phyloP scores from a whole-genome alignment of 2,797 vertebrate species.

The Parambassis ranga region DNA sequence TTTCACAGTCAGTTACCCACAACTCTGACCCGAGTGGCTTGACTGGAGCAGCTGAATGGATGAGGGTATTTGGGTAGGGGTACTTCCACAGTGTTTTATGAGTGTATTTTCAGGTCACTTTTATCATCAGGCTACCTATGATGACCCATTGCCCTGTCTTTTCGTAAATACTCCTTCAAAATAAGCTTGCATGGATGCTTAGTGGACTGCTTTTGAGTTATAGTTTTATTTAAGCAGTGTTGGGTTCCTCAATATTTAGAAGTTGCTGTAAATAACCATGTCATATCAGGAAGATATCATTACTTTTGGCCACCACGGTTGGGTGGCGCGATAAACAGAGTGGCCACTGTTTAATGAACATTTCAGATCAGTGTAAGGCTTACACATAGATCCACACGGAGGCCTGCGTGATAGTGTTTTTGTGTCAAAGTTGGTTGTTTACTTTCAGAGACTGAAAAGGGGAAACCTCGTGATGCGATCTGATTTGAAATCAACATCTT shows the following conservation, averaged over 20 bases:
- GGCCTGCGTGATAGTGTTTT: constrained; percentile 4
- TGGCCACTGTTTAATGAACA: constrained; percentile 41
- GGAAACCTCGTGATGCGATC: not conserved
- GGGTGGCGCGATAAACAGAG: constrained; percentile 30
- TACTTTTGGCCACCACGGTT: constrained; percentile 23
- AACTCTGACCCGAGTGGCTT: constrained; percentile 26
- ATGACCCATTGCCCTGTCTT: not conserved
- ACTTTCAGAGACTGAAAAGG: not conserved
- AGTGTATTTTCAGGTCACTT: constrained; percentile 9
- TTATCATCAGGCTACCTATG: not conserved
- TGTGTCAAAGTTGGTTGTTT: not conserved
- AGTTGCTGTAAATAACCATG: constrained; percentile 38
- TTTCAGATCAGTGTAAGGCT: constrained; percentile 37
- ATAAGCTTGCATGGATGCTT: not conserved
- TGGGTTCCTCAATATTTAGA: constrained; percentile 20
- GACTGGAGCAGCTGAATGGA: constrained; percentile 10
- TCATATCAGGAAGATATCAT: constrained; percentile 33
- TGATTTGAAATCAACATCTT: not conserved
- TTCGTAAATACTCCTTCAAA: not conserved
- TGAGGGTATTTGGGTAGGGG: constrained; percentile 9
- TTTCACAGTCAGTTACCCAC: constrained; percentile 56
- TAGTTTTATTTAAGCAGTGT: not conserved
- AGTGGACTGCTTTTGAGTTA: not conserved
- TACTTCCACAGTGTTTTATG: constrained; percentile 16
- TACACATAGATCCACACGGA: constrained; percentile 13